These are phyloP conservation scores for Festucalex cinctus DNA, from an alignment of 2,113 vertebrate genomes.

Conservation along the genomic window DNA sequence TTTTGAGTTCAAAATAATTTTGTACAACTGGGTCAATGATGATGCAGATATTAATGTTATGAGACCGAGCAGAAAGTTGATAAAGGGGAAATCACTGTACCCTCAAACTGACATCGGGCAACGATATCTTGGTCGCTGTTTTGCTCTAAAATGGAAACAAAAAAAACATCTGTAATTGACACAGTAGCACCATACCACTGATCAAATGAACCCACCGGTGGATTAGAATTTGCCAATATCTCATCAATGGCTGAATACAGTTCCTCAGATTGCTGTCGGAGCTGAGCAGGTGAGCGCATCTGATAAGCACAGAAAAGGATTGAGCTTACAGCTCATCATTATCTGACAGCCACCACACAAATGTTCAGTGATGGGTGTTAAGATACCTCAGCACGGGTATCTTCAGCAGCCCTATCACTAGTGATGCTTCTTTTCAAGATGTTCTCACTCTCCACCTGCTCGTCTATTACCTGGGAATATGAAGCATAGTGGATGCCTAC, in stretches of 20 bases:
- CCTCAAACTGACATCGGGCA: not conserved
- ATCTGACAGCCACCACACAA: not conserved
- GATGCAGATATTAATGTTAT: not conserved
- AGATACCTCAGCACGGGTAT: constrained; percentile 81
- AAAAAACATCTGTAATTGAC: not conserved
- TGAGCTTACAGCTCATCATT: not conserved
- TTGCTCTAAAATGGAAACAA: not conserved
- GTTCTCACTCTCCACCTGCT: constrained; percentile 80
- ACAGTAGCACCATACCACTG: not conserved
- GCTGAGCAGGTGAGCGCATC: constrained; percentile 87
- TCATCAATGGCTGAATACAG: constrained; percentile 90
- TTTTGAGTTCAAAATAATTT: not conserved
- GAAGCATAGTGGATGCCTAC: constrained; percentile 20
- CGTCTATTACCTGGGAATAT: constrained; percentile 68
- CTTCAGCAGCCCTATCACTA: constrained; percentile 11
- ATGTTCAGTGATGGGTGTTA: not conserved
- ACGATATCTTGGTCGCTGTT: not conserved
- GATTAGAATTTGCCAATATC: constrained; percentile 79
- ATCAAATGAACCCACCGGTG: constrained; percentile 72
- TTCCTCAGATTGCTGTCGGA: constrained; percentile 88
- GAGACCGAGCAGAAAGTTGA: no score
- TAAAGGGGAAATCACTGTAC: not conserved
- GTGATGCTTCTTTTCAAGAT: constrained; percentile 9
- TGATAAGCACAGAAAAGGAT: constrained; percentile 55
- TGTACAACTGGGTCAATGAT: not conserved